Conservation (phyloP, 1,140 invertebrate genomes). For the Drosophila sechellia region DNA sequence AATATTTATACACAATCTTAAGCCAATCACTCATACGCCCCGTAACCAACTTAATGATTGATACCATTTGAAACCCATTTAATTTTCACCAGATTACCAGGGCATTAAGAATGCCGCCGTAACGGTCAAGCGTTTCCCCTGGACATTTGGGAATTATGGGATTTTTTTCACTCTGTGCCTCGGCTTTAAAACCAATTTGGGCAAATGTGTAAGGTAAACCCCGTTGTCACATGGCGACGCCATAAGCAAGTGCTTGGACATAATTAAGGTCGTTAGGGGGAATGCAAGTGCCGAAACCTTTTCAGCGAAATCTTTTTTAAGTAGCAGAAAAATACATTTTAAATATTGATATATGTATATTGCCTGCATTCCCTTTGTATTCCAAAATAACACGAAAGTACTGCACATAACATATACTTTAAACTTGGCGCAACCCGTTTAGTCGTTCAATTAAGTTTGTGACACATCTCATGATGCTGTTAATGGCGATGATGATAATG, state of each 20-base stretch:
- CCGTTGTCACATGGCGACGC: constrained; percentile 28
- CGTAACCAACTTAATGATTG: constrained; percentile 61
- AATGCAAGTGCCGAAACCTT: neutral
- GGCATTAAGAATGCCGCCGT: constrained; percentile 38
- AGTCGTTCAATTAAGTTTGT: constrained; percentile 17
- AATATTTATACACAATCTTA: constrained; percentile 57
- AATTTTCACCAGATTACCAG: constrained; percentile 54
- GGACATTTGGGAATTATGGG: constrained; percentile 4
- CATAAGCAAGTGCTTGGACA: constrained; percentile 5
- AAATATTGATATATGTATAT: neutral
- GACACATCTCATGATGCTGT: constrained; percentile 28
- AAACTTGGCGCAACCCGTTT: constrained; percentile 21
- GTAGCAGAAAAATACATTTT: neutral
- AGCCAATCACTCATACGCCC: constrained; percentile 67
- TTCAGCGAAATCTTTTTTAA: neutral
- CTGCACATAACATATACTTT: neutral
- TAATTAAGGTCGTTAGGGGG: neutral
- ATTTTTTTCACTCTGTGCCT: neutral
- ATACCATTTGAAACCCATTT: constrained; percentile 67
- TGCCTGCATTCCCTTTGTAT: neutral
- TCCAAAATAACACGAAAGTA: neutral
- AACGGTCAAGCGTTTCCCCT: constrained; percentile 63
- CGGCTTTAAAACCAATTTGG: constrained; percentile 66
- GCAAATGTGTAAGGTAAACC: constrained; percentile 6
- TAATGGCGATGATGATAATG: constrained; percentile 41